Evolutionary conservation across 2,113 vertebrate species (phyloP).

Genomic region (Otocyon megalotis): DNA sequence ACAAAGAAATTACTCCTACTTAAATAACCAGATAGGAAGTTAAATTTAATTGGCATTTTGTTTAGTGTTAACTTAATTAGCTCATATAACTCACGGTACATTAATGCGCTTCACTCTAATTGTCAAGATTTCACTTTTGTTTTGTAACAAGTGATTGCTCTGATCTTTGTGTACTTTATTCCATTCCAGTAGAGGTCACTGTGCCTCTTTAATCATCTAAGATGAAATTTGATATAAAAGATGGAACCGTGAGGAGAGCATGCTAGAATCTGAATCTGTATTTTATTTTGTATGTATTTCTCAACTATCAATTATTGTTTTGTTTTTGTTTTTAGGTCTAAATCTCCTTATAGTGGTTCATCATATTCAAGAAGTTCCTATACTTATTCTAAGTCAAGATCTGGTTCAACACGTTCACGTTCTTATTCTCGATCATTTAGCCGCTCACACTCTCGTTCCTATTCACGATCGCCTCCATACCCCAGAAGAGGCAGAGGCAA

Average conservation of each 20-base stretch:
- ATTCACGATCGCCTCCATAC: constrained; percentile 92
- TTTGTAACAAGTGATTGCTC: constrained; percentile 67
- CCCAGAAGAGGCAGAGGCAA: constrained; percentile 90
- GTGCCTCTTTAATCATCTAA: constrained; percentile 71
- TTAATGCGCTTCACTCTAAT: constrained; percentile 72
- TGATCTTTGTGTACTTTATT: constrained; percentile 58
- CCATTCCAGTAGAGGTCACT: constrained; percentile 83
- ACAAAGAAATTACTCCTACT: constrained; percentile 44
- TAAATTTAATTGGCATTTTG: constrained; percentile 71
- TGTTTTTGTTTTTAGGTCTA: constrained; percentile 91
- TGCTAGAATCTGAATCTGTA: constrained; percentile 63
- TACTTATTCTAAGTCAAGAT: constrained; percentile 95
- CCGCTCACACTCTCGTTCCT: constrained; percentile 94
- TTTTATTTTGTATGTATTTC: constrained; percentile 80
- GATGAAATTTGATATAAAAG: constrained; percentile 68
- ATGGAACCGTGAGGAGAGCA: constrained; percentile 71
- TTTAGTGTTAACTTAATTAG: constrained; percentile 64
- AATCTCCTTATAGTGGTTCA: constrained; percentile 94
- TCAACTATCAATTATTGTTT: constrained; percentile 80
- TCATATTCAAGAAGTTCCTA: constrained; percentile 93
- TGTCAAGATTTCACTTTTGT: constrained; percentile 76
- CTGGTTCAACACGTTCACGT: constrained; percentile 92
- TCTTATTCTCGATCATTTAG: constrained; percentile 94
- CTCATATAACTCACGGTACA: constrained; percentile 74
- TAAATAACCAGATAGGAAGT: constrained; percentile 61